A percentile compares a stretch with the other conserved stretches of the same genome.
Evolutionary conservation across 2,113 vertebrate species (phyloP).

Genomic region (Chionomys nivalis): DNA sequence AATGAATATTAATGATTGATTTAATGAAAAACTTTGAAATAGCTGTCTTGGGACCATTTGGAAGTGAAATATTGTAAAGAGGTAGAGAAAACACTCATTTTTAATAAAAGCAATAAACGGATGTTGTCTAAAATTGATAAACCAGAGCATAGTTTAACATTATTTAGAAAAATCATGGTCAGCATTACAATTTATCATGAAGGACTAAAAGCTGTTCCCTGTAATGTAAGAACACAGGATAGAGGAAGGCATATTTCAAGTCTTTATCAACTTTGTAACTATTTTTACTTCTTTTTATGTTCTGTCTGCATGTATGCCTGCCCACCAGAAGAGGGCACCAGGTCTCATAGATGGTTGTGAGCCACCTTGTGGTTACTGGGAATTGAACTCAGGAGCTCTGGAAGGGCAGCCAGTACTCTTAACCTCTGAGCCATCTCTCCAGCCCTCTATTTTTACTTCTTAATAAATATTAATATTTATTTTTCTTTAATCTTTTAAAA

Average conservation of each 20-base stretch:
- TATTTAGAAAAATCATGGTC: not conserved
- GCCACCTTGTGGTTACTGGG: too few species aligned
- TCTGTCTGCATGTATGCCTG: too few species aligned
- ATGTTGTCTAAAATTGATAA: not conserved
- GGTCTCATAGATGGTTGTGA: too few species aligned
- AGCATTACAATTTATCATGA: not conserved
- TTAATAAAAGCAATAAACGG: not conserved
- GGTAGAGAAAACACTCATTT: not conserved
- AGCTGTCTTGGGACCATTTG: not conserved
- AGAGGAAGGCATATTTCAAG: not conserved
- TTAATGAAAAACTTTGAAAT: constrained; percentile 10
- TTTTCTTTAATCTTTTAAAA: not conserved
- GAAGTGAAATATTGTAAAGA: not conserved
- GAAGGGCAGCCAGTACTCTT: too few species aligned
- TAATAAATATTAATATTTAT: constrained; percentile 9
- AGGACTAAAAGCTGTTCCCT: not conserved
- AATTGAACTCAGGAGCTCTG: too few species aligned
- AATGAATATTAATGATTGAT: not conserved
- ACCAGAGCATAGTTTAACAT: not conserved
- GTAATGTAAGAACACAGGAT: not conserved
- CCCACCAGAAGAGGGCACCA: too few species aligned
- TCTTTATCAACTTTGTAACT: not conserved
- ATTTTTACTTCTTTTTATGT: constrained; percentile 27
- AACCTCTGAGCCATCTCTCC: too few species aligned
- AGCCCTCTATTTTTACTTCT: constrained; percentile 13